Base-by-base conservation (phyloP, 1,140 invertebrate species). In the Plectrocnemia conspersa region DNA sequence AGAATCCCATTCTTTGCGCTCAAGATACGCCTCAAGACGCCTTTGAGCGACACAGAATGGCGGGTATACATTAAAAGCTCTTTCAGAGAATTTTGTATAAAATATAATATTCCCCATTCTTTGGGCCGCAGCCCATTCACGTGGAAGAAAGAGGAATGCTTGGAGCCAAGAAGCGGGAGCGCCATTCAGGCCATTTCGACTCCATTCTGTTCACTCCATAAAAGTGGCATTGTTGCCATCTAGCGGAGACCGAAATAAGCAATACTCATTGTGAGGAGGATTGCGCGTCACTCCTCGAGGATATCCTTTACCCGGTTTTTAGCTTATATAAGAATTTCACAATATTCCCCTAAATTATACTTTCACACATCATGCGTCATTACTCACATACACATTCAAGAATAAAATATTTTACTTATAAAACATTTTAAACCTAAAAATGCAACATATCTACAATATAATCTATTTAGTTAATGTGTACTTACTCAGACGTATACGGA, bases 181-280 rank as follows among this genome's bases (percentile, higher is more conserved):
- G 33, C 54, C 46, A 56, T 61, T 61, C 59, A 61, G 42, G 54
- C 54, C 59, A 61, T 61, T 61, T 57, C 59, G 59, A 61, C 59
- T 61, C 59, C 59, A 61, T 61, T 61, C 59, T 61, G 59, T 50
- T 45, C 36, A 61, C 44, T 61, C 59, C 59, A 61, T 61, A 57
- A 61, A 61, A 61, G 59, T 61, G 59, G 59, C 49, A 61, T 61
- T 61, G 59, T 61, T 56, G 59, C 59, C 54, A 61, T 61, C 59
- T 50, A 55, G 59, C 59, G 42, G 47, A 50, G 59, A 56, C 53
- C 59, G 59, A 61, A 61, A 61, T 61, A 61, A 61, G 59, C 59
- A 61, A 61, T 61, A 61, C 49, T 54, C 53, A 54, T 61, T 61
- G 59, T 61, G 45, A 13, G 32, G 22, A 33, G 53, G 36, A 45